Evolutionary conservation across 2,888 invertebrate species (phyloP).

Genomic region (Schizotus pectinicornis): DNA sequence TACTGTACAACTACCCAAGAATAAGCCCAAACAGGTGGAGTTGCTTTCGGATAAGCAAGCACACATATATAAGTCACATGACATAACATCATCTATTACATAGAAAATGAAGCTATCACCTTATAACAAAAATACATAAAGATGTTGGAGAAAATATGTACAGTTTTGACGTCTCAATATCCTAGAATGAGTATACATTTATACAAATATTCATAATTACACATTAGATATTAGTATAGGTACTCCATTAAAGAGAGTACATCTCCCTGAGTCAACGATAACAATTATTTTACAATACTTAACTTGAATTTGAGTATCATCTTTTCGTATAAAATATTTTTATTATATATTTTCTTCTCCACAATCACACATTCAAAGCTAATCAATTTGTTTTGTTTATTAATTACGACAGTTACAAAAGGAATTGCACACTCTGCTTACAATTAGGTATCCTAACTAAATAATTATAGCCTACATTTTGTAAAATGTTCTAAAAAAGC

Average conservation of each 20-base stretch:
- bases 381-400: constrained; percentile 1
- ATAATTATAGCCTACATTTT: constrained; percentile 21
- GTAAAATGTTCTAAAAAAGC: constrained; percentile 46
- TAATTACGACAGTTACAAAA: constrained; percentile 18
- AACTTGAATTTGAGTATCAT: constrained; percentile 38
- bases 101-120: constrained; percentile 42
- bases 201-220: constrained; percentile 38
- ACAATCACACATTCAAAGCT: constrained; percentile 28
- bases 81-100: constrained; percentile 38
- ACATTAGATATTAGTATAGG: constrained; percentile 22
- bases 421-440: constrained; percentile 30
- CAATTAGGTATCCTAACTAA: constrained; percentile 8
- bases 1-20: constrained; percentile 48
- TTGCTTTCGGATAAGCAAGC: constrained; percentile 43
- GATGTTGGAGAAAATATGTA: constrained; percentile 36
- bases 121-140: constrained; percentile 43
- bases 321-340: constrained; percentile 24
- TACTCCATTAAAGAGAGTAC: constrained; percentile 31
- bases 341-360: constrained; percentile 20
- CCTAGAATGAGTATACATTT: constrained; percentile 40
- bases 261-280: constrained; percentile 49
- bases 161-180: constrained; percentile 27
- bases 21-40: constrained; percentile 35
- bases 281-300: constrained; percentile 43
- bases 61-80: constrained; percentile 46